Percentiles rank a stretch among this genome's conserved stretches.
Evolutionary conservation across 2,797 vertebrate genomes (phyloP).

Genomic region (Onychomys arenicola): DNA sequence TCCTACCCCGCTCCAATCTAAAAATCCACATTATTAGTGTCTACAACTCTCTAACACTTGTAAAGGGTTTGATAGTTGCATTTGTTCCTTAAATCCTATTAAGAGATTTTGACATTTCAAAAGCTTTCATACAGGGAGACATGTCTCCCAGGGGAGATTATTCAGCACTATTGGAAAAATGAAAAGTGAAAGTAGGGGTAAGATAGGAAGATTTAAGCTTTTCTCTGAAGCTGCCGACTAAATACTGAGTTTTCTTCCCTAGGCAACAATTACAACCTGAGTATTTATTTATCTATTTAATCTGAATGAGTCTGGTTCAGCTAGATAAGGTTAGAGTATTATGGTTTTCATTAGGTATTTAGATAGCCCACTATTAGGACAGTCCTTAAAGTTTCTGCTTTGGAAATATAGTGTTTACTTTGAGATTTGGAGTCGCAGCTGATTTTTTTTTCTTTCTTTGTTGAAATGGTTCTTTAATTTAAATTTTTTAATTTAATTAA

Average conservation of each 20-base stretch:
- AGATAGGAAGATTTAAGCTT: conserved; percentile 59
- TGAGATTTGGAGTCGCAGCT: conserved; percentile 62
- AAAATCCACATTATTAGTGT: neutral
- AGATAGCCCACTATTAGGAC: conserved; percentile 29
- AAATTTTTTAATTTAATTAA: too few species aligned
- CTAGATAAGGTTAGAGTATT: conserved; percentile 63
- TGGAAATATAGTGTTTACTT: conserved; percentile 60
- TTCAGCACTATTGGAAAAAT: conserved; percentile 79
- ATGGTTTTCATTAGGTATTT: conserved; percentile 36
- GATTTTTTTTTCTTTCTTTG: conserved; percentile 53
- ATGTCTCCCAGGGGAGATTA: conserved; percentile 81
- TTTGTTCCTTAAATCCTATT: conserved; percentile 57
- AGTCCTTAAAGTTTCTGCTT: conserved; percentile 61
- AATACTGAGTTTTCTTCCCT: conserved; percentile 19
- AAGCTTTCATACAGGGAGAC: conserved; percentile 72
- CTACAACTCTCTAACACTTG: conserved; percentile 58
- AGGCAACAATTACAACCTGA: conserved; percentile 42
- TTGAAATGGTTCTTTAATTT: conserved; percentile 49
- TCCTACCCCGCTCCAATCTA: neutral
- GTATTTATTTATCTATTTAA: conserved; percentile 71
- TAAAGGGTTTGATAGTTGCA: conserved; percentile 52
- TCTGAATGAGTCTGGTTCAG: conserved; percentile 58
- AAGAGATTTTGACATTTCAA: conserved; percentile 71
- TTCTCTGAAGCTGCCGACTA: conserved; percentile 11
- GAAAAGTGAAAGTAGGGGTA: conserved; percentile 79